These are phyloP conservation scores for Atta texana DNA, from an alignment of 1,140 invertebrate genomes.

Conservation along the genomic window DNA sequence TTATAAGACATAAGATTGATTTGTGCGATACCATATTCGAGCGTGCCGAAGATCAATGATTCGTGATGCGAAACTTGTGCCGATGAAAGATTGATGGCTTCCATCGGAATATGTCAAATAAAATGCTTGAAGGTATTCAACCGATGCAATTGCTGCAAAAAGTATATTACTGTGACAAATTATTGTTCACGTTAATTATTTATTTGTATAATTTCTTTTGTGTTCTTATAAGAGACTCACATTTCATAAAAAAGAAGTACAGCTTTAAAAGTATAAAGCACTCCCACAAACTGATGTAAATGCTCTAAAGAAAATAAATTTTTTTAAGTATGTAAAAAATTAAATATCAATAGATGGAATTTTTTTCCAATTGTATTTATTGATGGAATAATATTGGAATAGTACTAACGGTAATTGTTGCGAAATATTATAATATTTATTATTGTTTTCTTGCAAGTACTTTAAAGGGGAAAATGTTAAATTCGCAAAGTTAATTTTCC, in stretches of 20 bases:
- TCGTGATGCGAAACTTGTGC: neutral
- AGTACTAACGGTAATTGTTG: no score
- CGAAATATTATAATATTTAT: no score
- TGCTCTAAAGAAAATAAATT: no score
- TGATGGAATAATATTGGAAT: no score
- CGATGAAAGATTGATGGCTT: conserved; percentile 25
- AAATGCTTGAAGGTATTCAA: conserved; percentile 35
- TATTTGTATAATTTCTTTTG: neutral
- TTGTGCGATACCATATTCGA: conserved; percentile 46
- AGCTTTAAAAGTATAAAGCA: no score
- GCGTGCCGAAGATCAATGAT: conserved; percentile 49
- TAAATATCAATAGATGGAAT: no score
- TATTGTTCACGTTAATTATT: neutral
- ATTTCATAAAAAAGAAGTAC: neutral
- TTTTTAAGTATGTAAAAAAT: no score
- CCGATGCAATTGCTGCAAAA: neutral
- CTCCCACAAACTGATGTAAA: no score
- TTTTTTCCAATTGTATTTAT: no score
- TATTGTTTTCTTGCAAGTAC: no score
- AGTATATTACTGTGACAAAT: conserved; percentile 40
- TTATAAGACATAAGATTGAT: conserved; percentile 49
- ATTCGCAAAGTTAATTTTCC: no score
- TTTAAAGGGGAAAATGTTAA: no score
- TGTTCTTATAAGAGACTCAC: neutral
- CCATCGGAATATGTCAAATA: conserved; percentile 1